Conservation (phyloP, 2,113 vertebrate species). For the Anthoscopus minutus region DNA sequence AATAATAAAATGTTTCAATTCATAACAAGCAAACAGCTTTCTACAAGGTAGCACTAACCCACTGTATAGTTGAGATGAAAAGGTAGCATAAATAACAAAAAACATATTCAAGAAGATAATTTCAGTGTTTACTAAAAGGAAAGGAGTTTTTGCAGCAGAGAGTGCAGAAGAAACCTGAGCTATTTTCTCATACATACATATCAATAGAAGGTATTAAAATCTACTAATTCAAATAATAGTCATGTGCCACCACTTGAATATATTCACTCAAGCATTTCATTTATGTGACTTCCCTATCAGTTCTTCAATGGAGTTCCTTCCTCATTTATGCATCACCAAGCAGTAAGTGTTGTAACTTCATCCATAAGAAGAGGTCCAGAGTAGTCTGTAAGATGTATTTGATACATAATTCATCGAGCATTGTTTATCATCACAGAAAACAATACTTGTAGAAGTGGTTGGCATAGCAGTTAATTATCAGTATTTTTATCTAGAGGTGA, state of each 20-base stretch:
- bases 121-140: neutral
- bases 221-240: neutral
- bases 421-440: neutral
- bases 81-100: neutral
- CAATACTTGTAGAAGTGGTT: neutral
- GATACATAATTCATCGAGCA: neutral
- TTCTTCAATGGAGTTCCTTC: neutral
- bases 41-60: neutral
- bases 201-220: neutral
- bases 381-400: neutral
- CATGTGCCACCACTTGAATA: neutral
- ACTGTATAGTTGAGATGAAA: neutral
- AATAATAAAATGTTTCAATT: neutral
- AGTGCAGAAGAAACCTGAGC: neutral
- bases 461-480: neutral
- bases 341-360: neutral
- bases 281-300: neutral
- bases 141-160: neutral
- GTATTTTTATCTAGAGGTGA: neutral
- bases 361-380: neutral
- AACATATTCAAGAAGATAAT: neutral
- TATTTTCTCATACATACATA: neutral
- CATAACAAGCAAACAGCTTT: neutral
- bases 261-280: neutral
- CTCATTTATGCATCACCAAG: neutral